A percentile compares a stretch with the other conserved stretches of the same genome.
Evolutionary conservation across 2,888 invertebrate genomes (phyloP).

Genomic region (Drosophila nr. medialis): DNA sequence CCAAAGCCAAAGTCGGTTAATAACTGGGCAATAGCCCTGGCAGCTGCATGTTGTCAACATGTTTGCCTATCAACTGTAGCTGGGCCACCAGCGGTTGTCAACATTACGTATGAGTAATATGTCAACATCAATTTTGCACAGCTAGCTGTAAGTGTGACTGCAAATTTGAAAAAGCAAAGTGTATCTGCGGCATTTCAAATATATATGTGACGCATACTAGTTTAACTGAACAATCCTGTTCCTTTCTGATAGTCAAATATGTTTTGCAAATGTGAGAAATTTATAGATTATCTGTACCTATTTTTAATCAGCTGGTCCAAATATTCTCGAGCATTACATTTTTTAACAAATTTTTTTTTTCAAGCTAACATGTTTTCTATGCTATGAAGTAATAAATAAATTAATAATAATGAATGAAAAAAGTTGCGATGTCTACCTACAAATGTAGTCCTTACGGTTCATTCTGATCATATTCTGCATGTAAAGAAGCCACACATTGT

Average conservation of each 20-base stretch:
- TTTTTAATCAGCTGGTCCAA: background rate
- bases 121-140: conserved; percentile 21
- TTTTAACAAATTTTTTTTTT: background rate
- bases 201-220: background rate
- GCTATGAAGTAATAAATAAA: no score
- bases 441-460: background rate
- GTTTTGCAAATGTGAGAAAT: background rate
- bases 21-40: conserved; percentile 56
- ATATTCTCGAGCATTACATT: background rate
- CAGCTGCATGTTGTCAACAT: conserved; percentile 55
- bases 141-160: conserved; percentile 11
- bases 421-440: background rate
- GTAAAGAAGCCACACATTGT: background rate
- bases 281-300: background rate
- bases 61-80: conserved; percentile 46
- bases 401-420: no score
- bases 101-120: conserved; percentile 58
- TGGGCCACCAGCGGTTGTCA: conserved; percentile 14
- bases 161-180: conserved; percentile 18
- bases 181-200: background rate
- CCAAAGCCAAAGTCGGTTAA: conserved; percentile 60
- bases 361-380: background rate
- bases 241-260: background rate
- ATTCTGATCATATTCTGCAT: background rate
- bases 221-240: background rate